Base-by-base conservation (phyloP, 2,797 vertebrate genomes). In the Phoebastria nigripes region DNA sequence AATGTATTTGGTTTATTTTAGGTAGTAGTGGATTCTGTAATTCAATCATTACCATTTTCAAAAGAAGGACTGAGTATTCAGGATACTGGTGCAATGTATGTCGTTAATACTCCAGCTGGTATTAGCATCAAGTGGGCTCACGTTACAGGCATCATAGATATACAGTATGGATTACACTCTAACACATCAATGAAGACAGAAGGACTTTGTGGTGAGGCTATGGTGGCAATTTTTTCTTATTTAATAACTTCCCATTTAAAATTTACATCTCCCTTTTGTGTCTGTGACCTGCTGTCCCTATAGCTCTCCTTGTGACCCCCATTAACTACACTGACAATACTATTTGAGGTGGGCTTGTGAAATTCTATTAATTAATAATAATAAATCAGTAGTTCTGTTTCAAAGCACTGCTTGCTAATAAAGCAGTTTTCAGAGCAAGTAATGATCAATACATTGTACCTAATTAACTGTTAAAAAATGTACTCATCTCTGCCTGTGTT, bases 71-170 rank as follows among this genome's bases (percentile, higher is more conserved):
- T 99, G 81, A 98, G 97, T 56, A 98, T 99, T 96, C 99, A 99
- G 92, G 99, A 99, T 94, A 99, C 99, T 29, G 99, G 99, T 67
- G 99, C 98, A 76, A 99, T 99, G 99, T 99, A 99, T 59, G 97
- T 99, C 44, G 97, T 99, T 94, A 98, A 98, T 51, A 99, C 99
- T 37, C 99, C 99, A 55, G 98, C 98, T 41, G 99, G 99, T 26
- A 97, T 99, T 65, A 98, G 97, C 94, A 98, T 99, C 94, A 99
- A 99, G 94, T 99, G 99, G 99, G 99, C 99, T 97, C 99, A 99
- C 85, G 97, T 99, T 96, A 99, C 99, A 9, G 99, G 99, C 71
- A 99, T 99, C 96, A 98, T 99, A 97, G 99, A 99, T 41, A 98
- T 99, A 94, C 99, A 99, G 94, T 99, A 99, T 83, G 98, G 98